Base-by-base conservation (phyloP, 2,888 invertebrate genomes). In the Muscina levida region DNA sequence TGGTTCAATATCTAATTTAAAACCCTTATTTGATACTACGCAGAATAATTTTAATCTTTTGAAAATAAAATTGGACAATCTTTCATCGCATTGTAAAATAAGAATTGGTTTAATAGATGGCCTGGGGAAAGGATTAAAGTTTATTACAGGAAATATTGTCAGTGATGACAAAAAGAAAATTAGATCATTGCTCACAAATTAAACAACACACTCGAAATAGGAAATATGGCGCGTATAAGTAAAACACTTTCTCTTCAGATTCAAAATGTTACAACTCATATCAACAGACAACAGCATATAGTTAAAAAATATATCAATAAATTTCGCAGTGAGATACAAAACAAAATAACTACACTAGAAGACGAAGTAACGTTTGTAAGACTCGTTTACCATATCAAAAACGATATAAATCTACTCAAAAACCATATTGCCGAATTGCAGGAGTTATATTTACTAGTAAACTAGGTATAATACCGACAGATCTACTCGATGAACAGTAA, bases 111-210 rank as follows among this genome's bases (percentile, higher is more conserved):
- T 74, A 2, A 24, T 68, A 24, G 57, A 74, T 15, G 74, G 37
- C 5, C 5, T 74, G 11, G 67, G 57, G 15, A 67, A 67, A 48
- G 67, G 59, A 1, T n/a, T 74, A n/a, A 48, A 74, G 10, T 74
- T 67, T 11, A 51, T 74, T 19, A 68, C 73, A 11, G 73, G 65
- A 13, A n/a, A n/a, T n/a, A n/a, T n/a, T n/a, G n/a, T n/a, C n/a
- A n/a, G n/a, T n/a, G n/a, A n/a, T n/a, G n/a, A 72, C 26, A 65
- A 72, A 53, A 24, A 53, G 42, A 42, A 72, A 72, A 72, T 72
- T n/a, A 15, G 31, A 46, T 19, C 59, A 11, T 11, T 13, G 0
- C 17, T 72, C 13, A 5, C 26, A n/a, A 71, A 48, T 37, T 46
- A 57, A 2, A 71, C 57, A 31, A 13, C n/a, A n/a, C n/a, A n/a